phyloP scores from a whole-genome alignment of 2,113 vertebrate species.

The Corydoras maculifer region DNA sequence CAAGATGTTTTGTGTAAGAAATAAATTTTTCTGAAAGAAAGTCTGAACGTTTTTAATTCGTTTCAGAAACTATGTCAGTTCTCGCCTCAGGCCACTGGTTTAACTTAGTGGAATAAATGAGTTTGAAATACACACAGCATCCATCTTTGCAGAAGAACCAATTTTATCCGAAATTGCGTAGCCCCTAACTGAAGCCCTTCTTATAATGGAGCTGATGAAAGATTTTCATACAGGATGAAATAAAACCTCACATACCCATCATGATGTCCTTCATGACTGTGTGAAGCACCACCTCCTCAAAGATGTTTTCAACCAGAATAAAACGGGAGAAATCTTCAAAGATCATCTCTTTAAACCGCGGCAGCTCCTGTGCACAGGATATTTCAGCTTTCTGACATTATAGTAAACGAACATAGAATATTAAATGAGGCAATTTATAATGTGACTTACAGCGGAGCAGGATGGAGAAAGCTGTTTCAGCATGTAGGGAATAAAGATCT shows the following conservation, averaged over 20 bases:
- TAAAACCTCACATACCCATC: constrained; percentile 68
- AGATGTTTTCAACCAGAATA: constrained; percentile 87
- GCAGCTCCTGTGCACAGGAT: constrained; percentile 69
- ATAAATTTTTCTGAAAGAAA: too few relatives aligned
- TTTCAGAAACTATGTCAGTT: too few relatives aligned
- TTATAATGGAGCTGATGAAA: too few relatives aligned
- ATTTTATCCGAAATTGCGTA: too few relatives aligned
- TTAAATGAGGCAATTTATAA: neutral
- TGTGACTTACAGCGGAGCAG: constrained; percentile 29
- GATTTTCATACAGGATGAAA: too few relatives aligned
- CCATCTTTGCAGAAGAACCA: too few relatives aligned
- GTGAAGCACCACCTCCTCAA: constrained; percentile 91
- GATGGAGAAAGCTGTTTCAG: constrained; percentile 82
- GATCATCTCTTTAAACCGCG: constrained; percentile 86
- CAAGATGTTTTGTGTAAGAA: too few relatives aligned
- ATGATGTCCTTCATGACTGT: constrained; percentile 93
- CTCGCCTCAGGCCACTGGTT: too few relatives aligned
- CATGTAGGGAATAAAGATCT: constrained; percentile 93
- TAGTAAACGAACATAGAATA: neutral
- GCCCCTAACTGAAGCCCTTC: too few relatives aligned
- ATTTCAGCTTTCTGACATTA: neutral
- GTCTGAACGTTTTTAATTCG: too few relatives aligned
- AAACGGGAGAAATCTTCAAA: constrained; percentile 88
- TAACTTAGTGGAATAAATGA: too few relatives aligned
- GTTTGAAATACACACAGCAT: too few relatives aligned